Percentiles rank a stretch among this genome's conserved stretches.
These are phyloP conservation scores for Morone saxatilis DNA, from an alignment of 2,113 vertebrate genomes.

Conservation along the genomic window DNA sequence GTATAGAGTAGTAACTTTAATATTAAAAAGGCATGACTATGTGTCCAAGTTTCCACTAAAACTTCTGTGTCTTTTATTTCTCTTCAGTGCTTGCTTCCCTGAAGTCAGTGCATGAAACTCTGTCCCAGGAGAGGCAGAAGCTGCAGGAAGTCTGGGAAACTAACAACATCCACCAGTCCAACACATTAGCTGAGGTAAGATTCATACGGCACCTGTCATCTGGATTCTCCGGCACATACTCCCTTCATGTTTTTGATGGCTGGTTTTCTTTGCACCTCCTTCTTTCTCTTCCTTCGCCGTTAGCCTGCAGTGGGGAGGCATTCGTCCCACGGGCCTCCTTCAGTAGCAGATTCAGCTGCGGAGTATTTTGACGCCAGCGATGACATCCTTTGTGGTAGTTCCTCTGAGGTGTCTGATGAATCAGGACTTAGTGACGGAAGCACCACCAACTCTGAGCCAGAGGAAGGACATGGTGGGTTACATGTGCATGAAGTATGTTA, in stretches of 20 bases:
- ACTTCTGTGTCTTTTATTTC: not conserved
- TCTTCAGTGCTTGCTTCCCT: conserved; percentile 81
- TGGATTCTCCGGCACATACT: not conserved
- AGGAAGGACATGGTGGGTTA: conserved; percentile 81
- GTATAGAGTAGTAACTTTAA: too few species aligned
- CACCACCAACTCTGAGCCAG: conserved; percentile 88
- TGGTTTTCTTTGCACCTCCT: not conserved
- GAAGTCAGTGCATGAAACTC: conserved; percentile 80
- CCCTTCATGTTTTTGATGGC: not conserved
- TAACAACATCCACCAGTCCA: conserved; percentile 67
- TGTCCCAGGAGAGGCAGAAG: conserved; percentile 82
- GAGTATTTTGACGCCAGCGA: conserved; percentile 95
- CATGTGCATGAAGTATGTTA: not conserved
- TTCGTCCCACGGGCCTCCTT: conserved; percentile 77
- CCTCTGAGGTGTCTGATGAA: conserved; percentile 91
- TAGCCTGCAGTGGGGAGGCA: conserved; percentile 74
- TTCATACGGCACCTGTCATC: not conserved
- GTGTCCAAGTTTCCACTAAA: not conserved
- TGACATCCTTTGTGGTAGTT: conserved; percentile 87
- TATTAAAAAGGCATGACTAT: not conserved
- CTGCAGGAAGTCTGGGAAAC: conserved; percentile 79
- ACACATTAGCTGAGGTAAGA: conserved; percentile 76
- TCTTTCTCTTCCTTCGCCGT: not conserved
- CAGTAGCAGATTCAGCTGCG: conserved; percentile 87
- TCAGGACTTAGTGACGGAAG: conserved; percentile 90